A percentile compares a stretch with the other conserved stretches of the same genome.
Evolutionary conservation across 2,888 invertebrate species (phyloP).

Genomic region (Prostheceraeus crozeri): DNA sequence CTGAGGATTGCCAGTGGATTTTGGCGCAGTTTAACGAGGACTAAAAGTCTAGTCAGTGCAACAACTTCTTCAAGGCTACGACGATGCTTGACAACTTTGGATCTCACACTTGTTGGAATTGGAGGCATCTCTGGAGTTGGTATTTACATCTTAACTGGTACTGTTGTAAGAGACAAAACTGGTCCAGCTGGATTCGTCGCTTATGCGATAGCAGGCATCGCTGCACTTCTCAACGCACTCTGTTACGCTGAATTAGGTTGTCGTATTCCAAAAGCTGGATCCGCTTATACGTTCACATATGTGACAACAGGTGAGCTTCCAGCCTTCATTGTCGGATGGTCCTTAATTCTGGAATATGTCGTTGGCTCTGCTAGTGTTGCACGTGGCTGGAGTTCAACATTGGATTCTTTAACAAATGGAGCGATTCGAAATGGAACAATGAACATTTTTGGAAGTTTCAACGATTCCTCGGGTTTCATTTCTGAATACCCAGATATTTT

Average conservation of each 20-base stretch:
- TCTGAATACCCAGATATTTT: conserved; percentile 58
- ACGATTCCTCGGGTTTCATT: too few species aligned
- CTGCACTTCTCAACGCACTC: conserved; percentile 62
- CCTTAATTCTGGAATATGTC: conserved; percentile 60
- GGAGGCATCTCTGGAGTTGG: conserved; percentile 93
- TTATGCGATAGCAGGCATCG: conserved; percentile 70
- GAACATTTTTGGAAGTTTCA: conserved; percentile 27
- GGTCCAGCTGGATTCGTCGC: conserved; percentile 77
- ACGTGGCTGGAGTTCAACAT: conserved; percentile 57
- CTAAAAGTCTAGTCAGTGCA: too few species aligned
- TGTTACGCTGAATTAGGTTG: conserved; percentile 56
- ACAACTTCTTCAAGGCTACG: too few species aligned
- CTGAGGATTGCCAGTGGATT: too few species aligned
- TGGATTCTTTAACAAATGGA: conserved; percentile 56
- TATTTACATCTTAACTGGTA: conserved; percentile 90
- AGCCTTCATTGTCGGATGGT: conserved; percentile 52
- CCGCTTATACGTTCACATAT: conserved; percentile 84
- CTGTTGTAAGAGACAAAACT: conserved; percentile 74
- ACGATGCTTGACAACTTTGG: conserved; percentile 15
- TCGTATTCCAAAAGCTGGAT: conserved; percentile 58
- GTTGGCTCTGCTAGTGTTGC: conserved; percentile 61
- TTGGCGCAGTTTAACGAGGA: too few species aligned
- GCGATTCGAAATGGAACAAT: conserved; percentile 56
- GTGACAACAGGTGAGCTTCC: conserved; percentile 82
- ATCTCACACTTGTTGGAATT: conserved; percentile 18